Conservation (phyloP, 92 coral and sea anemone species). For the Diadumene lineata region DNA sequence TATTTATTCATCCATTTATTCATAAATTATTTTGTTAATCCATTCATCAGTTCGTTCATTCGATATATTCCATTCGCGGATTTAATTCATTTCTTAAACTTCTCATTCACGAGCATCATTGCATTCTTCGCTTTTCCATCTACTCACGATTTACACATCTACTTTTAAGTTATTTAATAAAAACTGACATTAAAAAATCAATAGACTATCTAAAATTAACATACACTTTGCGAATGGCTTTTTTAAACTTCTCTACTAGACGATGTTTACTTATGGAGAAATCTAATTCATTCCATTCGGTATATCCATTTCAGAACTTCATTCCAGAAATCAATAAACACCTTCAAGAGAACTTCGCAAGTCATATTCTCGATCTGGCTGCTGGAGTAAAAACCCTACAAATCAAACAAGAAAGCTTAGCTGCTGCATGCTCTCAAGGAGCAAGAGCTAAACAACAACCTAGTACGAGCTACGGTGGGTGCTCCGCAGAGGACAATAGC, state of each 20-base stretch:
- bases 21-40: not conserved
- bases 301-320: slow-evolving; percentile 3
- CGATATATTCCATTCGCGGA: too few species aligned
- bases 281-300: not conserved
- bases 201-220: too few species aligned
- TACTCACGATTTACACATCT: too few species aligned
- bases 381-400: not conserved
- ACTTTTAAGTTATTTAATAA: too few species aligned
- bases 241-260: too few species aligned
- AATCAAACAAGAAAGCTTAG: too few species aligned
- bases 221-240: too few species aligned
- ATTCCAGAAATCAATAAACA: slow-evolving; percentile 2
- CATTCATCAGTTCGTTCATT: not conserved
- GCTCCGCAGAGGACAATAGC: not conserved
- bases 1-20: not conserved
- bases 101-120: too few species aligned
- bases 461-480: not conserved
- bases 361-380: not conserved
- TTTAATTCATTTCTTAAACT: too few species aligned
- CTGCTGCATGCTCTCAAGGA: too few species aligned
- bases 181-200: too few species aligned
- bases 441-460: not conserved
- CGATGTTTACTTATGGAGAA: too few species aligned
- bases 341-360: not conserved
- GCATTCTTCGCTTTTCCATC: not conserved